phyloP scores from a whole-genome alignment of 1,140 invertebrate genomes.

The Temnothorax curvispinosus region DNA sequence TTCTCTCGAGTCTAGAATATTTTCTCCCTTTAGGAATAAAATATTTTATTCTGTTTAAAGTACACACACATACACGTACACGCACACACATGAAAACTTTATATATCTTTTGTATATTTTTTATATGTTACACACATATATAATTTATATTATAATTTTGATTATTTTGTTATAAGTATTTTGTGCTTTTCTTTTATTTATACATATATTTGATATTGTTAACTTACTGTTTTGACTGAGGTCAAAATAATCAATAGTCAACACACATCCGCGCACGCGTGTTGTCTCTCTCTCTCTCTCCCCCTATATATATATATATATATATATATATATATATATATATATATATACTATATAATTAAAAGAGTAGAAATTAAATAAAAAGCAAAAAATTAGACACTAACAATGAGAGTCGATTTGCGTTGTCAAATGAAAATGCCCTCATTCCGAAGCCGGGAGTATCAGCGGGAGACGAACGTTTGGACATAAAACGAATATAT shows the following conservation, averaged over 20 bases:
- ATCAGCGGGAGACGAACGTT: neutral
- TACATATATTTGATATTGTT: neutral
- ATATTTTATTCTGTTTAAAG: neutral
- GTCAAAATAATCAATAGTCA: conserved; percentile 10
- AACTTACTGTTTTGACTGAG: neutral
- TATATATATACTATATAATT: neutral
- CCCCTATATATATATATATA: too few relatives aligned
- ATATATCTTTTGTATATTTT: neutral
- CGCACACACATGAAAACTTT: neutral
- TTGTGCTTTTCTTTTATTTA: neutral
- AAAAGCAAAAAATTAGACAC: neutral
- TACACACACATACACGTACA: neutral
- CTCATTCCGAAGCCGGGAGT: neutral
- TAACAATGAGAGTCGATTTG: neutral
- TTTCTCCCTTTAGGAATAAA: neutral
- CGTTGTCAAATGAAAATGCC: neutral
- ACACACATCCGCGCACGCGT: neutral
- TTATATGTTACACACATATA: neutral
- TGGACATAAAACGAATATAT: neutral
- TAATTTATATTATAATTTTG: neutral
- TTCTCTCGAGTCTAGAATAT: conserved; percentile 10
- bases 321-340: too few relatives aligned
- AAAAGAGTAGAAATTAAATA: neutral
- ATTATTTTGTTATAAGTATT: neutral
- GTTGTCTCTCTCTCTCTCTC: neutral